Evolutionary conservation across 1,140 invertebrate species (phyloP).

Genomic region (Cataglyphis hispanica): DNA sequence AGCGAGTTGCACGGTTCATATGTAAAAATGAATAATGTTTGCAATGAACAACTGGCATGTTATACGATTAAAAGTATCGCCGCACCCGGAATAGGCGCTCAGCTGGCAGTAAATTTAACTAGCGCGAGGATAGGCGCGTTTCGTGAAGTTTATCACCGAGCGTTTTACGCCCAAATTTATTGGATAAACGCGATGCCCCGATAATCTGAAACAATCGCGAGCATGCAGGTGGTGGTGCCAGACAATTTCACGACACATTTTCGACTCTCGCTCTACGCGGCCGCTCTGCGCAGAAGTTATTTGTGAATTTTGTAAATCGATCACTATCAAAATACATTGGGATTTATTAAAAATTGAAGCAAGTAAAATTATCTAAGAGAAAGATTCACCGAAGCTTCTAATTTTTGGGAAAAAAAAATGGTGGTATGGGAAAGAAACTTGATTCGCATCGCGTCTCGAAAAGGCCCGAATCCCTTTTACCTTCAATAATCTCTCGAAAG

Average conservation of each 20-base stretch:
- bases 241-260: constrained; percentile 29
- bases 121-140: background rate
- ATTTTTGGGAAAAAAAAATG: background rate
- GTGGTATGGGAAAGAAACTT: background rate
- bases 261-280: background rate
- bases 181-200: background rate
- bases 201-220: constrained; percentile 39
- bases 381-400: background rate
- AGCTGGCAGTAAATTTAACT: constrained; percentile 14
- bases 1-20: too few relatives aligned
- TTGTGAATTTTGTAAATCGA: constrained; percentile 1
- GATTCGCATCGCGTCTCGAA: background rate
- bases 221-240: constrained; percentile 15
- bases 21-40: background rate
- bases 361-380: background rate
- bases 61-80: constrained; percentile 19
- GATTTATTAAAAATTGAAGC: background rate
- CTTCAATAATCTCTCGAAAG: background rate
- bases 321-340: background rate
- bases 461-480: background rate
- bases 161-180: constrained; percentile 12
- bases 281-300: background rate
- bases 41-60: constrained; percentile 9
- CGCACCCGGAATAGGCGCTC: background rate
- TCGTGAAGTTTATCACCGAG: constrained; percentile 38